Base-by-base conservation (phyloP, 1,140 invertebrate species). In the Archivesica marissinica region DNA sequence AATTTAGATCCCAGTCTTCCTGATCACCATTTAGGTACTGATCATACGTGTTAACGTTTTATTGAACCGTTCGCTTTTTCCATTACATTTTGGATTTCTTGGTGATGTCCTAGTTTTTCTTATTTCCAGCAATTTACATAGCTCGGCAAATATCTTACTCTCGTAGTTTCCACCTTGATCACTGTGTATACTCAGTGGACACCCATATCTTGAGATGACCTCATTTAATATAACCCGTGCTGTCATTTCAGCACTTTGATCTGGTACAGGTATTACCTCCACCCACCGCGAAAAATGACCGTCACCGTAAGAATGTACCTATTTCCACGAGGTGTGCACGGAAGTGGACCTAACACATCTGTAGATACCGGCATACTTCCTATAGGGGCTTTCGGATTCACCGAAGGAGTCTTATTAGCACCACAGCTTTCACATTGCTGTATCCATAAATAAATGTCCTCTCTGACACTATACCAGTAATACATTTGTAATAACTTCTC, bases 11-110 rank as follows among this genome's bases (percentile, higher is more conserved):
- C 88, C 86, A 89, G 38, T 89, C 61, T 1, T 35, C 50, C 47
- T 75, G 75, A 33, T 86, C 30, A 15, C 79, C 56, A 68, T 86
- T 25, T n/a, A 88, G 44, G 44, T 77, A 79, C 35, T 35, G 20
- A 89, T 56, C 52, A 82, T 75, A 38, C 88, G 44, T 23, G 23
- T 15, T 35, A 89, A 44, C 6, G 80, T 88, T 20, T 84, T 44
- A 59, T 90, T 90, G 35, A 90, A 89, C 54, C 89, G 20, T 79
- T 91, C 90, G 0, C 74, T 76, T 33, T 89, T 50, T 7, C 89
- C 88, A 80, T 89, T 76, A 25, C 39, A 39, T 35, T 85, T 78
- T 0, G 88, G 90, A 41, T 88, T 9, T 9, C 28, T 30, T 6
- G 25, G 15, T 20, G 11, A 20, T 38, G 61, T 38, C 39, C 61